These are phyloP conservation scores for Proterorhinus semilunaris DNA, from an alignment of 2,113 vertebrate species.

Conservation along the genomic window DNA sequence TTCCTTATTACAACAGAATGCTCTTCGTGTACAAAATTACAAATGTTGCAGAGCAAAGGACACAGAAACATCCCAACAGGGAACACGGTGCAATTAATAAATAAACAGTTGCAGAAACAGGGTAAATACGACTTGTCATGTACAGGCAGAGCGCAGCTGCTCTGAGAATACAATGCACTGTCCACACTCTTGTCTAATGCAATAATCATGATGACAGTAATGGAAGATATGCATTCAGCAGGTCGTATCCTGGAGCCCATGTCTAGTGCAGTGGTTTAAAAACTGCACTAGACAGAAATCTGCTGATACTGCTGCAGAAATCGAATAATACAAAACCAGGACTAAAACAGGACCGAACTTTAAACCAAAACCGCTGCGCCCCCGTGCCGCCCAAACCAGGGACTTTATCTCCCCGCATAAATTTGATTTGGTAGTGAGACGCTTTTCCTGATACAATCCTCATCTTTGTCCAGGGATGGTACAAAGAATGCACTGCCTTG, in stretches of 20 bases:
- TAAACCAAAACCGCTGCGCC: too few species aligned
- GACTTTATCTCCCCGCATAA: too few species aligned
- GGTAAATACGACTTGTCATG: slow-evolving; percentile 19
- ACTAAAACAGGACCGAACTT: background rate
- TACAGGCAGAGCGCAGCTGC: slow-evolving; percentile 5
- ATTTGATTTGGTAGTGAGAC: too few species aligned
- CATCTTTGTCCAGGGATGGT: too few species aligned
- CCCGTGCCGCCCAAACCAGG: too few species aligned
- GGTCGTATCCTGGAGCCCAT: background rate
- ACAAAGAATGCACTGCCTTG: too few species aligned
- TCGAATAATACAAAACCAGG: background rate
- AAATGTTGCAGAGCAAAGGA: slow-evolving; percentile 7
- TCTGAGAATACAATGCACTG: slow-evolving; percentile 20
- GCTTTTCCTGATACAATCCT: too few species aligned
- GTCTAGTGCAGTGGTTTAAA: background rate
- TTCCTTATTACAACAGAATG: slow-evolving; percentile 5
- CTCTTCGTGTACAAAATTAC: slow-evolving; percentile 14
- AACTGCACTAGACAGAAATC: too few species aligned
- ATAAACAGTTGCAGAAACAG: slow-evolving; percentile 24
- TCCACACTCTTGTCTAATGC: slow-evolving; percentile 32
- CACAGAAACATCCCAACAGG: slow-evolving; percentile 1
- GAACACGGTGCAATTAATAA: slow-evolving; percentile 27
- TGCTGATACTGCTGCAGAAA: slow-evolving; percentile 53
- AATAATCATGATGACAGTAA: slow-evolving; percentile 44
- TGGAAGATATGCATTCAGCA: slow-evolving; percentile 24